phyloP scores from a whole-genome alignment of 2,797 vertebrate species.

The Thalassophryne amazonica region DNA sequence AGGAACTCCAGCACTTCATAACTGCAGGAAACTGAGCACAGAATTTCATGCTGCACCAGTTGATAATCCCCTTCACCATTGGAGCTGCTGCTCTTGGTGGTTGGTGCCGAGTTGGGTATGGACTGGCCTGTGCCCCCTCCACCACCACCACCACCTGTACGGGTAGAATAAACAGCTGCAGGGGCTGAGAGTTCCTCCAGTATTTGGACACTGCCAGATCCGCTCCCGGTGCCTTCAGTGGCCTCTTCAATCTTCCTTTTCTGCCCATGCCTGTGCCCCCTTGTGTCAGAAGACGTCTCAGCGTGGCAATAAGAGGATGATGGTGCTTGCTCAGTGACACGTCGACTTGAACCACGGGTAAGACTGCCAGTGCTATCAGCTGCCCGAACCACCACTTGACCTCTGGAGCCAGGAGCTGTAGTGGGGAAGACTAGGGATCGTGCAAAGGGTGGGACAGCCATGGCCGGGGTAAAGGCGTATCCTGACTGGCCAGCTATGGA shows the following conservation, averaged over 20 bases:
- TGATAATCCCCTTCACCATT: constrained; percentile 97
- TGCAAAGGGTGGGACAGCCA: constrained; percentile 86
- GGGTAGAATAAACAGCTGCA: constrained; percentile 84
- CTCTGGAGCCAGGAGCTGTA: constrained; percentile 84
- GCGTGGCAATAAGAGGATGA: constrained; percentile 68
- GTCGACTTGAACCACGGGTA: constrained; percentile 89
- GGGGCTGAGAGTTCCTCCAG: constrained; percentile 95
- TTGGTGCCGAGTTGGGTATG: constrained; percentile 90
- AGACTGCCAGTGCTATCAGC: constrained; percentile 92
- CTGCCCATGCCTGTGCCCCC: constrained; percentile 91
- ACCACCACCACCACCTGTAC: constrained; percentile 83
- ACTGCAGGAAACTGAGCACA: constrained; percentile 96
- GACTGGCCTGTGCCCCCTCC: constrained; percentile 89
- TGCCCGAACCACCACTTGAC: constrained; percentile 91
- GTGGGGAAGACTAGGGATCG: constrained; percentile 88
- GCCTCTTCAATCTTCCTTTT: constrained; percentile 94
- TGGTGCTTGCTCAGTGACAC: constrained; percentile 70
- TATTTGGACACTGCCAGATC: constrained; percentile 95
- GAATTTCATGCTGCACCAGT: constrained; percentile 96
- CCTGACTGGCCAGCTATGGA: constrained; percentile 88
- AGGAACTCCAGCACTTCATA: constrained; percentile 96
- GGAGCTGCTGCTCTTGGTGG: constrained; percentile 95
- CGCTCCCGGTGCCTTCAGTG: constrained; percentile 74
- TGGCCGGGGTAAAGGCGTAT: constrained; percentile 86
- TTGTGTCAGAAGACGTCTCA: constrained; percentile 76